Evolutionary conservation across 2,888 invertebrate species (phyloP).

Genomic region (Drosophila cracens): DNA sequence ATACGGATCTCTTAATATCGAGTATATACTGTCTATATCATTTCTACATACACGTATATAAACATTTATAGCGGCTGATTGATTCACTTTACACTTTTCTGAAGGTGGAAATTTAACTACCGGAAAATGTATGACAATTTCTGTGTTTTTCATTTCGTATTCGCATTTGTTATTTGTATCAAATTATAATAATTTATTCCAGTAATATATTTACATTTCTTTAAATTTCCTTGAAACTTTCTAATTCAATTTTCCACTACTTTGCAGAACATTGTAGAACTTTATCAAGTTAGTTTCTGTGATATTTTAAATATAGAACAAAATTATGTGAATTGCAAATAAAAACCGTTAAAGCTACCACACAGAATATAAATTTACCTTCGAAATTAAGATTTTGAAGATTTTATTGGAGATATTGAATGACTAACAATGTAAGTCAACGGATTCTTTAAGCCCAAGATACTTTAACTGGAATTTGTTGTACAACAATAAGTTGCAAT

Average conservation of each 20-base stretch:
- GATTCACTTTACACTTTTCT: neutral
- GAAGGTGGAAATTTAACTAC: neutral
- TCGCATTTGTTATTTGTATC: neutral
- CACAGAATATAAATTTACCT: neutral
- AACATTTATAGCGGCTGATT: neutral
- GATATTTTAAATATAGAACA: neutral
- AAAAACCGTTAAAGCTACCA: neutral
- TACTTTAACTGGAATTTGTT: neutral
- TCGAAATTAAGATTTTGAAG: neutral
- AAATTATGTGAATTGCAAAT: neutral
- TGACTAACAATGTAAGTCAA: neutral
- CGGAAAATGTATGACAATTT: neutral
- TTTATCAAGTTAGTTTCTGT: neutral
- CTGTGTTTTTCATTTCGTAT: neutral
- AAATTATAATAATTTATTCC: neutral
- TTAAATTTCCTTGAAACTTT: neutral
- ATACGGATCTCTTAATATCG: constrained; percentile 5
- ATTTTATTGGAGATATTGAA: neutral
- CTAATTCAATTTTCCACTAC: neutral
- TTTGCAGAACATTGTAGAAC: neutral
- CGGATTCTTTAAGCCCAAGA: neutral
- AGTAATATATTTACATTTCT: neutral
- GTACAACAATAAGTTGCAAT: neutral
- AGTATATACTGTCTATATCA: neutral
- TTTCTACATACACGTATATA: neutral